phyloP scores from a whole-genome alignment of 2,797 vertebrate genomes.

The Aeoliscus strigatus region DNA sequence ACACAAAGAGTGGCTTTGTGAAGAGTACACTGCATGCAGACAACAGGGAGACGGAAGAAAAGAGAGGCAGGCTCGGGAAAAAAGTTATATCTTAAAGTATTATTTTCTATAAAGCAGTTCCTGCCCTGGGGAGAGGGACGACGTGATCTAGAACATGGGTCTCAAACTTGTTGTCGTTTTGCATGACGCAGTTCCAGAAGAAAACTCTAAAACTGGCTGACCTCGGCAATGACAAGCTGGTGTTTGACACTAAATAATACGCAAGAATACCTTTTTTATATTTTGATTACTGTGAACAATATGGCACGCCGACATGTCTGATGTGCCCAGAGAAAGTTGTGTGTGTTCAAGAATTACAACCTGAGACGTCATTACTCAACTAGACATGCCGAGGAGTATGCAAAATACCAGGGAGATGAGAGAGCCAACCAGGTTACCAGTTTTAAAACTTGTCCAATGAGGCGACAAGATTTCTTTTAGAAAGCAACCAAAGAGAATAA shows the following conservation, averaged over 20 bases:
- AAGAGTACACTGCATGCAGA: conserved; percentile 12
- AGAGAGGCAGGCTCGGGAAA: conserved; percentile 34
- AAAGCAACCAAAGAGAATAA: background rate
- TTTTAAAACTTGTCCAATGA: too few relatives aligned
- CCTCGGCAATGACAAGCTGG: too few relatives aligned
- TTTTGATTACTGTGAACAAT: too few relatives aligned
- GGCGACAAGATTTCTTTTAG: background rate
- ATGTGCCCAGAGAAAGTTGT: too few relatives aligned
- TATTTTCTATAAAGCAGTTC: background rate
- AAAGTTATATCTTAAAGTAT: too few relatives aligned
- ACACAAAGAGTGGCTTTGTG: conserved; percentile 1
- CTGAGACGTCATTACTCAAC: background rate
- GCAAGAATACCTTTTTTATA: too few relatives aligned
- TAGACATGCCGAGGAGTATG: conserved; percentile 19
- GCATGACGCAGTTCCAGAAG: too few relatives aligned
- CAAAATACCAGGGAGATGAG: conserved; percentile 26
- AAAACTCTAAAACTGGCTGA: too few relatives aligned
- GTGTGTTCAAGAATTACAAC: too few relatives aligned
- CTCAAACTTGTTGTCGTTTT: too few relatives aligned
- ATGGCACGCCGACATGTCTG: too few relatives aligned
- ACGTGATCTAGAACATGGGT: background rate
- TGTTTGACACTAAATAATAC: too few relatives aligned
- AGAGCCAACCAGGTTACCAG: background rate
- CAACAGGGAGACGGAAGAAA: conserved; percentile 8
- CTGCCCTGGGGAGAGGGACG: background rate